Percentiles rank a stretch among this genome's conserved stretches.
These are phyloP conservation scores for Epsilonema sp. DNA, from an alignment of 2,888 invertebrate genomes.

Conservation along the genomic window DNA sequence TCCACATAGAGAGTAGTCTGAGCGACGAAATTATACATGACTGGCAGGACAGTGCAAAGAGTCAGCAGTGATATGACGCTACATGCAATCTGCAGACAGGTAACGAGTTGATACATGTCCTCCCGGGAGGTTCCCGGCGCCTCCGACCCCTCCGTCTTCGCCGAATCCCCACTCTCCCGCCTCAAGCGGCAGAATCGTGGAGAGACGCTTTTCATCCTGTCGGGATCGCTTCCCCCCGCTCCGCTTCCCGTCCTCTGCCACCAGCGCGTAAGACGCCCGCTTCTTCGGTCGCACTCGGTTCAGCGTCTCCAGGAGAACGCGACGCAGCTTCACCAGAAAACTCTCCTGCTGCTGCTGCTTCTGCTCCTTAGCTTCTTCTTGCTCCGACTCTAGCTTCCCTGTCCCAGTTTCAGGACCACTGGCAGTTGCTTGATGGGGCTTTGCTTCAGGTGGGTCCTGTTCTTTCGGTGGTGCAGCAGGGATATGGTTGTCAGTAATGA, in stretches of 20 bases:
- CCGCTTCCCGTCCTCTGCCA: background rate
- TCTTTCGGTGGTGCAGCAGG: too few relatives aligned
- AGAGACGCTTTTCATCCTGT: slow-evolving; percentile 12
- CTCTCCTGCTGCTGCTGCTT: background rate
- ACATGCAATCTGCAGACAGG: slow-evolving; percentile 25
- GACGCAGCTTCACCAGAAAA: background rate
- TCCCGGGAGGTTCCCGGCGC: slow-evolving; percentile 4
- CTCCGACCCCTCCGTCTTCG: slow-evolving; percentile 10
- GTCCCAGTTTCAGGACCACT: too few relatives aligned
- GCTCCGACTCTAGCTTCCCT: too few relatives aligned
- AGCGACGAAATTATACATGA: slow-evolving; percentile 27
- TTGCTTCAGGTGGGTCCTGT: too few relatives aligned
- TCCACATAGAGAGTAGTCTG: slow-evolving; percentile 25
- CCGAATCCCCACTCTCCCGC: too few relatives aligned
- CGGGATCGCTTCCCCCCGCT: slow-evolving; percentile 3
- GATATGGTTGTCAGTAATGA: too few relatives aligned
- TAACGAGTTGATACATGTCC: slow-evolving; percentile 23
- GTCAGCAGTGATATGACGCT: slow-evolving; percentile 22
- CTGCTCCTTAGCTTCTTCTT: too few relatives aligned
- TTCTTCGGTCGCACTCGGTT: background rate
- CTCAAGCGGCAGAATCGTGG: slow-evolving; percentile 16
- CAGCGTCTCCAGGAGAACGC: background rate
- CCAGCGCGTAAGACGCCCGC: background rate
- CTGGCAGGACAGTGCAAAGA: slow-evolving; percentile 21
- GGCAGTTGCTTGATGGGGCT: too few relatives aligned